Base-by-base conservation (phyloP, 1,140 invertebrate species). In the Anastrepha obliqua region DNA sequence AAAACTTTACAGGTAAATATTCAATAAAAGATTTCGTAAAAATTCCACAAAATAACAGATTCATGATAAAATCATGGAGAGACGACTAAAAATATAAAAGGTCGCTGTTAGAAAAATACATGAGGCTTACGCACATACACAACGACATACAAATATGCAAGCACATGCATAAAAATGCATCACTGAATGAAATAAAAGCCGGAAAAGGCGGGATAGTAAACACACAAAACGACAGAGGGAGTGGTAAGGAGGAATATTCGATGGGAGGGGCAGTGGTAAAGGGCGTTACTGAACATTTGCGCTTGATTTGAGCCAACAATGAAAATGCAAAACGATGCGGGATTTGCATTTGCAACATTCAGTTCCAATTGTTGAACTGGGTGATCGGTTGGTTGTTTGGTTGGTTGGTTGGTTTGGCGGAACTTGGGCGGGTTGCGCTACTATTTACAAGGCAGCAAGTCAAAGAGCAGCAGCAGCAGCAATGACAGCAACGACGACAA, bases 261-360 rank as follows among this genome's bases (percentile, higher is more conserved):
- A n/a, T 1, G 3, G n/a, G 2, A 42, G 47, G 74, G 47, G 20
- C 44, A 15, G 7, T 55, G 44, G 8, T 8, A 29, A 9, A 81
- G 74, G 60, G 74, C 74, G 74, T 81, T 55, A 15, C 39, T 11
- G 74, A 55, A 81, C 74, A 81, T 81, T 81, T 81, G 42, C 74
- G 74, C 74, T 81, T 81, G 74, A 81, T 81, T 81, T 8, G 47
- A 51, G 47, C 17, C 74, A 81, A 81, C 74, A 81, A 81, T 55
- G 74, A 17, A 81, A 81, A 81, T 81, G 51, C 39, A 55, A 81
- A 81, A 51, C 47, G 47, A 81, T 81, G 74, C 42, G 47, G 74
- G 44, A 81, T 81, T 51, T 58, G 74, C 47, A 81, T 81, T 51
- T n/a, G 74, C 74, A 81, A 81, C 47, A 81, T 81, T 81, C 17